Percentiles rank a stretch among this genome's conserved stretches.
phyloP scores from a whole-genome alignment of 2,797 vertebrate genomes.

The Mormyrops attenuatus region DNA sequence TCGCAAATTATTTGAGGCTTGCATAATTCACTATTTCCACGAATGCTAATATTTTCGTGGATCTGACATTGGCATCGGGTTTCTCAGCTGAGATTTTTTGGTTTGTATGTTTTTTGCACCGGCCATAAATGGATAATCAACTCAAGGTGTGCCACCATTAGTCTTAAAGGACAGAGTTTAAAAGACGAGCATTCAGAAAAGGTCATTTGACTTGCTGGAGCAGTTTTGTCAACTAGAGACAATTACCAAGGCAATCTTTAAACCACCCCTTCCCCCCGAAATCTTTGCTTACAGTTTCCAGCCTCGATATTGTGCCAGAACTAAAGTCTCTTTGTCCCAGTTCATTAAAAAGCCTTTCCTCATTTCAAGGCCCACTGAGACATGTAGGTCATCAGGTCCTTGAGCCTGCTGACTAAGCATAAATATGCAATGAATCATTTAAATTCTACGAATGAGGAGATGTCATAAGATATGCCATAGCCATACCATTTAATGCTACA shows the following conservation, averaged over 20 bases:
- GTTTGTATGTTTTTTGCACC: not conserved
- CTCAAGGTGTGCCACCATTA: not conserved
- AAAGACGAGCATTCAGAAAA: not conserved
- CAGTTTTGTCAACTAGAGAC: not conserved
- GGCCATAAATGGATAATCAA: not conserved
- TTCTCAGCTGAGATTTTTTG: not conserved
- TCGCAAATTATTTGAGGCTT: not conserved
- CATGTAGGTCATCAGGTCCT: conserved; percentile 28
- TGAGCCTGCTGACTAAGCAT: conserved; percentile 8
- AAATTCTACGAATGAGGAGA: not conserved
- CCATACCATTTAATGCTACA: not conserved
- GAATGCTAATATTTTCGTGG: not conserved
- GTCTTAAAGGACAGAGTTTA: not conserved
- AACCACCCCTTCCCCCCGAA: conserved; percentile 15
- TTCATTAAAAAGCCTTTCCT: conserved; percentile 43
- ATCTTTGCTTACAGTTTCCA: conserved; percentile 28
- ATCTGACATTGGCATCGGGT: not conserved
- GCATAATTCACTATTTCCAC: not conserved
- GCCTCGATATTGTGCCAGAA: conserved; percentile 31
- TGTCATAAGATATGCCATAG: not conserved
- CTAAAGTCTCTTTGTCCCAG: conserved; percentile 40
- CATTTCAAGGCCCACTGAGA: conserved; percentile 34
- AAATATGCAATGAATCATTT: not conserved
- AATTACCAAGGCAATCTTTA: not conserved
- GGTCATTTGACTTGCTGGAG: not conserved